Evolutionary conservation across 2,797 vertebrate genomes (phyloP), one percentile per base, ranked within the genome.

Genomic region (Alexandromys oeconomus): DNA sequence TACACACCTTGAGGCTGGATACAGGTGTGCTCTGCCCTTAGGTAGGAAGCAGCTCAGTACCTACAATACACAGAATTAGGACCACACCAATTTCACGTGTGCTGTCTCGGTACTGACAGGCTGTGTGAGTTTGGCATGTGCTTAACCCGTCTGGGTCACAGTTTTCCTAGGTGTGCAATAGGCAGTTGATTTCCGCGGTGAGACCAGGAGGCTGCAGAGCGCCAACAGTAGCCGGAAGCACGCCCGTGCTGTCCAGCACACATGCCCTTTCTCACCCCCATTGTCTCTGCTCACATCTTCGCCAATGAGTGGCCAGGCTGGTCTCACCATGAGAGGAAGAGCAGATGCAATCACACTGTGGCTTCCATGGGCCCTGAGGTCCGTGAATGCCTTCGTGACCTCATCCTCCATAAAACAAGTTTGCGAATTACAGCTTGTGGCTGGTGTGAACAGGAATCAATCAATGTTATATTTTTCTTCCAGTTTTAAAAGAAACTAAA

Each of bases 401-500:
- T 25, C 77, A 84, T 89, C 37, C 23, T 27, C 59, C 69, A 57
- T 46, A 46, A 84, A 84, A 46, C 63, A 65, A 67, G 31, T 29
- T 88, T 51, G 40, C 48, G 61, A 25, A 74, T 77, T 57, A 37
- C 21, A 46, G 51, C 71, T 76, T 76, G 54, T 27, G 31, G 31
- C 79, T 57, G 21, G 9, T 77, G 51, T 13, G 10, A 77, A 89
- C 34, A 89, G 5, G 37, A 77, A 43, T 37, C 86, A 46, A 57
- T 34, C 67, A 69, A 46, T 8, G 40, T 59, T 94, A 31, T 69
- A 43, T n/a, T 65, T 54, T 29, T 89, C 69, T 89, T 59, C 79
- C 57, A 67, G 46, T 89, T 84, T 89, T n/a, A 77, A 77, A 76
- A 89, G 87, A 89, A 77, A 54, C 61, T 46, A n/a, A 67, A 89